A percentile compares a stretch with the other conserved stretches of the same genome.
These are phyloP conservation scores for Amphipyra berbera DNA, from an alignment of 2,888 invertebrate genomes.

Conservation along the genomic window DNA sequence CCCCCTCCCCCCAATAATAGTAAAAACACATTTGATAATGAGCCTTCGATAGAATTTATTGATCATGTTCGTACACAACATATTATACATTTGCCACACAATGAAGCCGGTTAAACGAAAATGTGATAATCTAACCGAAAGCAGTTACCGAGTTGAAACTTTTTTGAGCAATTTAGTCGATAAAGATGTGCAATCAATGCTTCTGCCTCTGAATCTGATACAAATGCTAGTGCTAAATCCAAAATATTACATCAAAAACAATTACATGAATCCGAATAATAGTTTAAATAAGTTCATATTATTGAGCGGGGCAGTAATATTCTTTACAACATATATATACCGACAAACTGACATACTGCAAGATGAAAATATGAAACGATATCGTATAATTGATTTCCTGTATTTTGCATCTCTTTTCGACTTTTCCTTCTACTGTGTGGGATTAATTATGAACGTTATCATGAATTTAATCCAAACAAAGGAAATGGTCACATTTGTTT, in stretches of 20 bases:
- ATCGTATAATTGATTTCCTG: slow-evolving; percentile 4
- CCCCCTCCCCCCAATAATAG: too few relatives aligned
- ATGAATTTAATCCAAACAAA: slow-evolving; percentile 1
- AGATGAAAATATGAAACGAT: slow-evolving; percentile 4
- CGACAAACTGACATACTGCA: neutral
- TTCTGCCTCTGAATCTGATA: slow-evolving; percentile 19
- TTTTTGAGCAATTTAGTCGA: neutral
- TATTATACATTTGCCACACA: too few relatives aligned
- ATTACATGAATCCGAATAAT: slow-evolving; percentile 10
- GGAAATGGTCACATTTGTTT: slow-evolving; percentile 24
- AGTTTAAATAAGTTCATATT: neutral
- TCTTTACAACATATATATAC: neutral
- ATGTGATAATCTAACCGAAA: too few relatives aligned
- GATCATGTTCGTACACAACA: too few relatives aligned
- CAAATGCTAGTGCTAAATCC: slow-evolving; percentile 10
- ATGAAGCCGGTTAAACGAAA: too few relatives aligned
- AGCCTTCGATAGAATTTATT: too few relatives aligned
- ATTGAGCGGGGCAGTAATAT: slow-evolving; percentile 1
- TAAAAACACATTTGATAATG: too few relatives aligned
- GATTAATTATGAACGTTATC: slow-evolving; percentile 22
- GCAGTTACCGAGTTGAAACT: neutral
- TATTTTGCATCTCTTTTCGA: slow-evolving; percentile 21
- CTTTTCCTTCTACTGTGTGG: slow-evolving; percentile 1
- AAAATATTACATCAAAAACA: slow-evolving; percentile 14
- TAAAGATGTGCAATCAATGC: slow-evolving; percentile 18